Evolutionary conservation across 2,113 vertebrate genomes (phyloP), one percentile per base, ranked within the genome.

Genomic region (Leucoraja erinaceus): DNA sequence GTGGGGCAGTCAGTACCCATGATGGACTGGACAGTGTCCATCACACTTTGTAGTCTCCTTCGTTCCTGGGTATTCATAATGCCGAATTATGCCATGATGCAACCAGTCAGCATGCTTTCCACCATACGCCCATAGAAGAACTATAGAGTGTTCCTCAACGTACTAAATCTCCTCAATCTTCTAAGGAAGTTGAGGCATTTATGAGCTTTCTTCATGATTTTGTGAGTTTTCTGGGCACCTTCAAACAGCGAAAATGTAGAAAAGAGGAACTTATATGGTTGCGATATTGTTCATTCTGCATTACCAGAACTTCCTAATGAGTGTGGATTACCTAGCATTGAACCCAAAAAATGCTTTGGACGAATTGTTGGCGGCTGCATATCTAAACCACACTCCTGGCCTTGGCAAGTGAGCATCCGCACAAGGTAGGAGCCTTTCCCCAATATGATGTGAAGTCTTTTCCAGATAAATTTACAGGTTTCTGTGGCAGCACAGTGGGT

Each of bases 381-480:
- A 93, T 96, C 98, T 0, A 95, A 95, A 88, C 91, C 97, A 0
- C 94, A 98, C 93, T 99, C 99, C 0, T 99, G 99, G 99, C 99
- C 99, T 59, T 99, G 99, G 99, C 99, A 99, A 93, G 96, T 99
- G 95, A 99, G 98, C 93, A 97, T 99, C 5, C 95, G 98, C 33
- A 97, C 96, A 93, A 97, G 93, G 98, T 99, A 95, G 94, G 59
- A 2, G 0, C 38, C 0, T 56, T 93, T 7, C 75, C 38, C 54
- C 18, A 91, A 47, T 9, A 12, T 54, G 22, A 11, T 91, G 68
- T 7, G 22, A 72, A 91, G 47, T 25, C 16, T 38, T 20, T 38
- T 11, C 8, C 6, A 68, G 47, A 38, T 68, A 20, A 18, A 31
- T 68, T 72, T 25, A 7, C 66, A 33, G 22, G 9, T 3, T 2